Percentiles rank a stretch among this genome's conserved stretches.
phyloP scores from a whole-genome alignment of 1,140 invertebrate genomes.

The Chrysoperla carnea region DNA sequence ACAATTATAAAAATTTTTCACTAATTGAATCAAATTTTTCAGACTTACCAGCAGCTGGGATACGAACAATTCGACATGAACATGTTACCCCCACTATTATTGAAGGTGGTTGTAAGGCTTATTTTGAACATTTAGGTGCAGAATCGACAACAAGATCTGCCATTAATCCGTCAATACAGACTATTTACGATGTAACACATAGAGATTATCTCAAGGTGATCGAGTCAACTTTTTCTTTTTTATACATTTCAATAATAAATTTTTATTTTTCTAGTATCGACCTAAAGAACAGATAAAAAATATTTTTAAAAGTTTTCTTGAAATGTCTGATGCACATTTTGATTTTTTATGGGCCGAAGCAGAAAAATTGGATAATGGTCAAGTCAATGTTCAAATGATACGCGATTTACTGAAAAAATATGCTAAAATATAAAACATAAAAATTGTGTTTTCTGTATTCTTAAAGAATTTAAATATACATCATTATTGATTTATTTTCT shows the following conservation, averaged over 20 bases:
- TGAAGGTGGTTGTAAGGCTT: conserved; percentile 8
- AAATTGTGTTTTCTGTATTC: too few relatives aligned
- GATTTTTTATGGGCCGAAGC: too few relatives aligned
- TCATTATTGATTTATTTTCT: too few relatives aligned
- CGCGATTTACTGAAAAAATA: too few relatives aligned
- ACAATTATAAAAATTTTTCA: neutral
- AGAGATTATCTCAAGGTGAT: conserved; percentile 15
- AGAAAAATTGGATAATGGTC: too few relatives aligned
- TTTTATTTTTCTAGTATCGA: conserved; percentile 13
- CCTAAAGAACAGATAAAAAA: conserved; percentile 10
- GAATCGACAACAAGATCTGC: conserved; percentile 11
- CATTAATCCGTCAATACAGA: conserved; percentile 16
- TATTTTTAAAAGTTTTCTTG: conserved; percentile 13
- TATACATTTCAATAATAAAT: neutral
- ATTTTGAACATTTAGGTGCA: conserved; percentile 13
- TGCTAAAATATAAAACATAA: too few relatives aligned
- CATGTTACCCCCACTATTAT: conserved; percentile 6
- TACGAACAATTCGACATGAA: conserved; percentile 12
- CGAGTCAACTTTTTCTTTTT: neutral
- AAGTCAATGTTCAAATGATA: too few relatives aligned
- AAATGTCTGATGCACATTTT: too few relatives aligned
- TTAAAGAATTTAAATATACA: too few relatives aligned
- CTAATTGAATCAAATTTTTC: neutral
- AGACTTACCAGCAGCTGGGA: conserved; percentile 8
- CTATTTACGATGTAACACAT: conserved; percentile 14